Evolutionary conservation across 2,888 invertebrate species (phyloP).

Genomic region (Dryococelus australis): DNA sequence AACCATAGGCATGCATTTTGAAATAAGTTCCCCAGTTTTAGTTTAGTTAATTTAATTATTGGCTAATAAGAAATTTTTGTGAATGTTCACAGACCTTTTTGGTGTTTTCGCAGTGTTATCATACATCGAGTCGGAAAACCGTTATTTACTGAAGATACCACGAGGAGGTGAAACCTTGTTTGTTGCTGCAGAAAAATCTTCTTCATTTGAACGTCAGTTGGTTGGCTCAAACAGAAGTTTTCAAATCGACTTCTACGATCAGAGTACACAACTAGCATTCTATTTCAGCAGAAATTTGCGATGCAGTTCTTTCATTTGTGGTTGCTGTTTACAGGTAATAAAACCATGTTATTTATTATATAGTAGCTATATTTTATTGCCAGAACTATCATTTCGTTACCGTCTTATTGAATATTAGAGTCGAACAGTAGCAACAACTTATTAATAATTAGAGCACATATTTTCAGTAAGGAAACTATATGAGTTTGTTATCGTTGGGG

Average conservation of each 20-base stretch:
- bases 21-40: too few relatives aligned
- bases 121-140: constrained; percentile 25
- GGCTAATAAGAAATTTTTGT: too few relatives aligned
- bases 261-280: constrained; percentile 2
- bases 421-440: too few relatives aligned
- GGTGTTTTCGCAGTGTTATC: not conserved
- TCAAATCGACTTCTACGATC: constrained; percentile 21
- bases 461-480: too few relatives aligned
- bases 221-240: not conserved
- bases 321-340: constrained; percentile 1
- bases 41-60: too few relatives aligned
- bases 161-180: constrained; percentile 24
- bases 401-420: too few relatives aligned
- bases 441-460: too few relatives aligned
- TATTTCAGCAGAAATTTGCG: constrained; percentile 23
- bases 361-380: too few relatives aligned
- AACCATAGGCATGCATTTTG: too few relatives aligned
- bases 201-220: not conserved
- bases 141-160: constrained; percentile 5
- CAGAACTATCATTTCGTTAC: too few relatives aligned
- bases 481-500: too few relatives aligned
- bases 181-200: constrained; percentile 20
- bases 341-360: not conserved
- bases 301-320: not conserved
- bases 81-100: not conserved